Evolutionary conservation across 2,113 vertebrate genomes (phyloP).

Genomic region (Hystrix brachyura): DNA sequence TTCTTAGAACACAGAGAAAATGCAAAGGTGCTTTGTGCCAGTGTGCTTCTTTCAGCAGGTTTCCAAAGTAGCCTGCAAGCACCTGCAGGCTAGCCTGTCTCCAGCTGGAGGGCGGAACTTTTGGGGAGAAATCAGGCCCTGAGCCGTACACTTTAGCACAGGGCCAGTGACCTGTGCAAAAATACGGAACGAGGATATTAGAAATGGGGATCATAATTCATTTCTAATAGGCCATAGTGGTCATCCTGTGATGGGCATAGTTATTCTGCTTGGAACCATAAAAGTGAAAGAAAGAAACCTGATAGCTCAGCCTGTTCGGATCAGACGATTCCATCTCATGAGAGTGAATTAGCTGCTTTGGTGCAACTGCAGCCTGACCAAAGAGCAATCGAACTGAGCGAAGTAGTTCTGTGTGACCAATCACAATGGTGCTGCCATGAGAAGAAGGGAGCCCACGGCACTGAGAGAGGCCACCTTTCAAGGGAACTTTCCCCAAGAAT

Average conservation of each 20-base stretch:
- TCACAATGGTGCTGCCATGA: neutral
- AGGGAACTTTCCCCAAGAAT: neutral
- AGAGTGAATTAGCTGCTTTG: neutral
- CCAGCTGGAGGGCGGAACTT: neutral
- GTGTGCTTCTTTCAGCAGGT: neutral
- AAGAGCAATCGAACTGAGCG: neutral
- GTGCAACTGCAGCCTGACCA: neutral
- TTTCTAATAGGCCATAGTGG: neutral
- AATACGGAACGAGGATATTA: conserved; percentile 30
- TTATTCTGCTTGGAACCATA: conserved; percentile 13
- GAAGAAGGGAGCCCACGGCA: neutral
- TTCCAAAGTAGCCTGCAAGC: neutral
- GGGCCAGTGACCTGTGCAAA: neutral
- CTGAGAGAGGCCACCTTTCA: neutral
- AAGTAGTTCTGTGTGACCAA: neutral
- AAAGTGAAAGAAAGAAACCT: conserved; percentile 5
- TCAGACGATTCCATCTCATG: neutral
- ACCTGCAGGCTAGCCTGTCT: neutral
- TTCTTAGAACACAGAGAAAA: conserved; percentile 1
- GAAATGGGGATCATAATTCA: conserved; percentile 46
- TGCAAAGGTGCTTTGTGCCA: neutral
- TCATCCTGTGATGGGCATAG: neutral
- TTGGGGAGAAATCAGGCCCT: neutral
- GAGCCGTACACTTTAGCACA: neutral
- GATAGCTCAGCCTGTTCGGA: neutral